Evolutionary conservation across 2,888 invertebrate genomes (phyloP).

Genomic region (Drosophila lutescens): DNA sequence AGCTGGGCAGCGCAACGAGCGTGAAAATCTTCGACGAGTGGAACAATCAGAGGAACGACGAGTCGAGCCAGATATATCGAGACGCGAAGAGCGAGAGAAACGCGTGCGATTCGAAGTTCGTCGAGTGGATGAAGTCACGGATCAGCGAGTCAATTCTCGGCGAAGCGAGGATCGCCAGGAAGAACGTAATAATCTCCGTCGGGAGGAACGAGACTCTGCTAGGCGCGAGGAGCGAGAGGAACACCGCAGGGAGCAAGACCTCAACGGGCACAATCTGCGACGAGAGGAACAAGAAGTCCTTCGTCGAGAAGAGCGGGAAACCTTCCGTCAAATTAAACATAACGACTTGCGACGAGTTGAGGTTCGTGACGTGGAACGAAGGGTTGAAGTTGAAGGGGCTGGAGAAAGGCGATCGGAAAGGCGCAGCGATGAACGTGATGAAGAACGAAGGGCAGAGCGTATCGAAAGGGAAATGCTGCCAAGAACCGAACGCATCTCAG

Average conservation of each 20-base stretch:
- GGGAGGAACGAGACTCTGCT: constrained; percentile 3
- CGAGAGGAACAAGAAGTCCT: constrained; percentile 1
- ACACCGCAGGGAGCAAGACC: neutral
- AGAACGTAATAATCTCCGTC: constrained; percentile 1
- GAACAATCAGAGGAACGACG: constrained; percentile 1
- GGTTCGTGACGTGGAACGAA: neutral
- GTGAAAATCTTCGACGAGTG: neutral
- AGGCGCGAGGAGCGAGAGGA: neutral
- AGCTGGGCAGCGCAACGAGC: neutral
- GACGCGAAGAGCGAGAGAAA: constrained; percentile 5
- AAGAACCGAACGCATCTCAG: neutral
- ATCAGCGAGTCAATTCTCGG: neutral
- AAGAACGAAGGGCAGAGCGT: neutral
- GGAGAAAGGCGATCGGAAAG: neutral
- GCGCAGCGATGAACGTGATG: neutral
- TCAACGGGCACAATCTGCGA: constrained; percentile 1
- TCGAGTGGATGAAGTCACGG: neutral
- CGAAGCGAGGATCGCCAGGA: constrained; percentile 2
- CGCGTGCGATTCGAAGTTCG: neutral
- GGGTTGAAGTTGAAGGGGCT: neutral
- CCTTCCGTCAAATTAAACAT: neutral
- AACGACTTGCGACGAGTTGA: neutral
- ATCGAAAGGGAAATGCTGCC: neutral
- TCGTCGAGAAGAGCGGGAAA: neutral
- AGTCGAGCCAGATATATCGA: neutral